A percentile compares a stretch with the other conserved stretches of the same genome.
Conservation (phyloP, 2,797 vertebrate genomes). For the Pogoniulus pusillus region DNA sequence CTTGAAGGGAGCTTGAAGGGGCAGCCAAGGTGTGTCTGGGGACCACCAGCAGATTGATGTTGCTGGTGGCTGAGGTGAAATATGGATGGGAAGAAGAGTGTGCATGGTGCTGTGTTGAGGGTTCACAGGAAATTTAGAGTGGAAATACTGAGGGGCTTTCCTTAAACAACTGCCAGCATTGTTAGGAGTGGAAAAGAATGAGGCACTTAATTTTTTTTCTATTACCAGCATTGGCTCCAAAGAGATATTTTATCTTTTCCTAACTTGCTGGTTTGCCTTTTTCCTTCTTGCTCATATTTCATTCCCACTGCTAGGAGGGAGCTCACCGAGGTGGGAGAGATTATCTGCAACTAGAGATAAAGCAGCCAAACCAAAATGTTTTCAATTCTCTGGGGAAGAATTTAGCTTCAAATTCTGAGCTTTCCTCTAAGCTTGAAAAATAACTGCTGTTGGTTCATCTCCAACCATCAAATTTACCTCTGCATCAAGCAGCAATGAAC, state of each 20-base stretch:
- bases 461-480: background rate
- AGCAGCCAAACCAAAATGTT: background rate
- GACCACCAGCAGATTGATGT: background rate
- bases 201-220: background rate
- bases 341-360: background rate
- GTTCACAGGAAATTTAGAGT: constrained; percentile 45
- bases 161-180: constrained; percentile 32
- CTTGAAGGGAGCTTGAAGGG: background rate
- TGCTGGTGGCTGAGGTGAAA: background rate
- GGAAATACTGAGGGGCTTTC: constrained; percentile 49
- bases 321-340: background rate
- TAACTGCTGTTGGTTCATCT: fast-evolving
- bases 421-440: background rate
- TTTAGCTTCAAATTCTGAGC: background rate
- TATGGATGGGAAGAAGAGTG: background rate
- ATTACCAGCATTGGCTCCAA: constrained; percentile 21
- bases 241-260: background rate
- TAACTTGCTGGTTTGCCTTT: constrained; percentile 34
- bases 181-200: constrained; percentile 5
- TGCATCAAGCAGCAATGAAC: background rate
- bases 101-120: background rate
- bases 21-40: fast-evolving
- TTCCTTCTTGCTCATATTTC: constrained; percentile 51
- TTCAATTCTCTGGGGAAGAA: background rate
- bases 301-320: constrained; percentile 19